Base-by-base conservation (phyloP, 2,888 invertebrate species). In the Holacanthella duospinosa region DNA sequence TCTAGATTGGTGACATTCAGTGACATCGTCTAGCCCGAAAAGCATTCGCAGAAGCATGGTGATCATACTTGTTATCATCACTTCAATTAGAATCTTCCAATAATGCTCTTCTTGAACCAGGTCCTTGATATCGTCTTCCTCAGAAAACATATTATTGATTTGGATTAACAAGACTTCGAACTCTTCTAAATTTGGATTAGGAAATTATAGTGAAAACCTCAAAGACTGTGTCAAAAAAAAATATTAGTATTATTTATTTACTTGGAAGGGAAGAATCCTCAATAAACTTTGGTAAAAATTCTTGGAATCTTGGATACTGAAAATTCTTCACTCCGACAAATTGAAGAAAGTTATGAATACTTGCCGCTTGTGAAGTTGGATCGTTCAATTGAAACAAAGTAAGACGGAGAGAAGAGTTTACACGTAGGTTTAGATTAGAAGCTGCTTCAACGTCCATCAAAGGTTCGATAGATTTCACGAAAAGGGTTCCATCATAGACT, bases 21-120 rank as follows among this genome's bases (percentile, higher is more conserved):
- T 72, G 1, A 60, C 58, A 29, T 70, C 72, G 55, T 72, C 72
- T 1, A 72, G 57, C 1, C 70, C 70, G 63, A 72, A 72, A 2
- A 72, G 29, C 62, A 72, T 59, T 60, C 68, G 68, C 44, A 72
- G 27, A 2, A 63, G 43, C 1, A 66, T 57, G n/a, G 56, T 48
- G 29, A 61, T 56, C 1, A 69, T 58, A 26, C 66, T 62, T 25
- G 61, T 55, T 19, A 59, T 55, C 0, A 68, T 29, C 9, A 71
- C 25, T 61, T 72, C 72, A 19, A 66, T 64, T 2, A 70, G 44
- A 12, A 36, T 25, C 56, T 59, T 57, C 27, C 25, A 61, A 4
- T 16, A 27, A 6, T 1, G 19, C 12, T 27, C 19, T 43, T 24
- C 58, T 16, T 26, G 29, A 4, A 26, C 24, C 3, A 4, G 44